These are phyloP conservation scores for Dexiosoma caninum DNA, from an alignment of 2,888 invertebrate species.

Conservation along the genomic window DNA sequence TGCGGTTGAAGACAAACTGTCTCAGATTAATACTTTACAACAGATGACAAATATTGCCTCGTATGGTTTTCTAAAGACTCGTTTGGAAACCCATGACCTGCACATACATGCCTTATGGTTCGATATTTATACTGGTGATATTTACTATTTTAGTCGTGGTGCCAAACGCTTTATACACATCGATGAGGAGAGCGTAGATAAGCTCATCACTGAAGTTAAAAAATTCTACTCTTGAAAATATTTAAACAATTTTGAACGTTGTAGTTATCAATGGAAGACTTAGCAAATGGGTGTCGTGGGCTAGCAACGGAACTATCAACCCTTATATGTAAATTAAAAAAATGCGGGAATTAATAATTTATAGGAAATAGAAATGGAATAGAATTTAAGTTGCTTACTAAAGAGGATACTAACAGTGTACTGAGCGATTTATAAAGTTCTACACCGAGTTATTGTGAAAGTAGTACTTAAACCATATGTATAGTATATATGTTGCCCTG, in stretches of 20 bases:
- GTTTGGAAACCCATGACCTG: conserved; percentile 88
- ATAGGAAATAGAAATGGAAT: no score
- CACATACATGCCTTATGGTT: conserved; percentile 98
- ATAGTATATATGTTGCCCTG: no score
- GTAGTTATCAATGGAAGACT: not conserved
- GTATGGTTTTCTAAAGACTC: conserved; percentile 91
- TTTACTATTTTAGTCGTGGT: conserved; percentile 94
- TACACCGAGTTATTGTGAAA: no score
- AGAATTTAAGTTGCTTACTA: no score
- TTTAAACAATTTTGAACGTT: not conserved
- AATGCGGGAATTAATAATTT: not conserved
- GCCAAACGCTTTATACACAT: conserved; percentile 91
- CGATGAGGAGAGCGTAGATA: conserved; percentile 88
- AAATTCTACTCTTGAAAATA: conserved; percentile 85
- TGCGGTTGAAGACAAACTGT: conserved; percentile 92
- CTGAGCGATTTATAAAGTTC: no score
- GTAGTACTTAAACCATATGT: no score
- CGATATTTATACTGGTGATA: conserved; percentile 97
- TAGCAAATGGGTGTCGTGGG: not conserved
- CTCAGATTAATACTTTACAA: conserved; percentile 95
- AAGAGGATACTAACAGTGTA: no score
- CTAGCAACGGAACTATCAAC: not conserved
- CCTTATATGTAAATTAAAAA: no score
- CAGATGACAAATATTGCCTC: conserved; percentile 95
- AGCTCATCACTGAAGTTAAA: conserved; percentile 86